Percentiles rank a stretch among this genome's conserved stretches.
phyloP scores from a whole-genome alignment of 2,797 vertebrate genomes.

The Hydrophis major region DNA sequence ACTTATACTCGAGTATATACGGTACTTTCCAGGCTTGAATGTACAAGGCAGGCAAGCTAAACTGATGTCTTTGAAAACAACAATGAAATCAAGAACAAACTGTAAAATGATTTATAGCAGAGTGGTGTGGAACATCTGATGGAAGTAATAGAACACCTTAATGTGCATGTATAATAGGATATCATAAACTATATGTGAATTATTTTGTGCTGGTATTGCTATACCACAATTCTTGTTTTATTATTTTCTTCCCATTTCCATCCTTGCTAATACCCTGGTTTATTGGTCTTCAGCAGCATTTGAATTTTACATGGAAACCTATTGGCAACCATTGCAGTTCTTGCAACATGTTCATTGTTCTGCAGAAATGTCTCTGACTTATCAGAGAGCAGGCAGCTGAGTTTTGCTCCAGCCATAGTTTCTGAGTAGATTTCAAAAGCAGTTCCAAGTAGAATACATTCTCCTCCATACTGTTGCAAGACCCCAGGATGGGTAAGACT shows the following conservation, averaged over 20 bases:
- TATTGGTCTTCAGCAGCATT: background rate
- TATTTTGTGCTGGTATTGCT: background rate
- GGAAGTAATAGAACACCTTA: background rate
- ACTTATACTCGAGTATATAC: too few relatives aligned
- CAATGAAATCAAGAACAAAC: background rate
- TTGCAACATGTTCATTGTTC: background rate
- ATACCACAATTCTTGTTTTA: background rate
- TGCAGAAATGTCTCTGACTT: background rate
- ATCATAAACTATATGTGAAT: background rate
- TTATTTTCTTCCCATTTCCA: background rate
- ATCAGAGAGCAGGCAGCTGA: background rate
- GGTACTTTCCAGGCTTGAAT: background rate
- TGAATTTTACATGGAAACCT: background rate
- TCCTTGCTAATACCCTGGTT: background rate
- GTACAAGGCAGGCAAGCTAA: background rate
- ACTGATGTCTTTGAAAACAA: background rate
- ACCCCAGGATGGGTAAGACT: too few relatives aligned
- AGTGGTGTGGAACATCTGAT: background rate
- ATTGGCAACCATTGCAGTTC: background rate
- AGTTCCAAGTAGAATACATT: background rate
- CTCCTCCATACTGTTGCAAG: too few relatives aligned
- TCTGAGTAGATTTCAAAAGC: background rate
- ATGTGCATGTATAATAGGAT: background rate
- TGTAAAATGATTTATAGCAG: background rate
- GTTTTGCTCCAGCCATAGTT: background rate